These are phyloP conservation scores for Desmophyllum pertusum DNA, from an alignment of 92 coral and sea anemone genomes.

Conservation along the genomic window DNA sequence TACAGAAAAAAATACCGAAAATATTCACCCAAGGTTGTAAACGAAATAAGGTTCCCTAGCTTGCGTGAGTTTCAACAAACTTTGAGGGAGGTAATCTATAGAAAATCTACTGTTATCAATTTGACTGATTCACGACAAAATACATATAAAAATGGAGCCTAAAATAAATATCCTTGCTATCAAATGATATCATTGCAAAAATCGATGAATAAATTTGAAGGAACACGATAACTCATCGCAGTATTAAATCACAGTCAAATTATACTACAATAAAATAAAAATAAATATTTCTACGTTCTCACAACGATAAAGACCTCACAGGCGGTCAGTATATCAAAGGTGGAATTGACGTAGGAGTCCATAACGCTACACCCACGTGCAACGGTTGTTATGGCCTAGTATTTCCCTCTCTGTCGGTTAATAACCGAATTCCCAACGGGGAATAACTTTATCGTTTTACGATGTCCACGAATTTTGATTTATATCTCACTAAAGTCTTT, in stretches of 20 bases:
- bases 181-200: not conserved
- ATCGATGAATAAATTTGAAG: not conserved
- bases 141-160: not conserved
- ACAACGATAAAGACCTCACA: not conserved
- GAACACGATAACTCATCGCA: not conserved
- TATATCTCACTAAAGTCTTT: not conserved
- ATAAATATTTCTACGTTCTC: not conserved
- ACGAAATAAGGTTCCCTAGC: not conserved
- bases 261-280: not conserved
- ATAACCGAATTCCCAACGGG: slow-evolving; percentile 1
- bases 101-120: not conserved
- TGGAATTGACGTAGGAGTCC: not conserved
- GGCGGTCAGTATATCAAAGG: not conserved
- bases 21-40: not conserved
- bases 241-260: slow-evolving; percentile 1
- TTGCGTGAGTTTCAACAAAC: not conserved
- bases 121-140: not conserved
- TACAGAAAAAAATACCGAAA: not conserved
- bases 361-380: not conserved
- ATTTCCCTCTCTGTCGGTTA: not conserved
- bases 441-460: not conserved
- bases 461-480: not conserved
- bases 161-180: not conserved
- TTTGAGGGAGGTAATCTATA: not conserved
- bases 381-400: not conserved